Evolutionary conservation across 2,888 invertebrate species (phyloP).

Genomic region (Noctua janthina): DNA sequence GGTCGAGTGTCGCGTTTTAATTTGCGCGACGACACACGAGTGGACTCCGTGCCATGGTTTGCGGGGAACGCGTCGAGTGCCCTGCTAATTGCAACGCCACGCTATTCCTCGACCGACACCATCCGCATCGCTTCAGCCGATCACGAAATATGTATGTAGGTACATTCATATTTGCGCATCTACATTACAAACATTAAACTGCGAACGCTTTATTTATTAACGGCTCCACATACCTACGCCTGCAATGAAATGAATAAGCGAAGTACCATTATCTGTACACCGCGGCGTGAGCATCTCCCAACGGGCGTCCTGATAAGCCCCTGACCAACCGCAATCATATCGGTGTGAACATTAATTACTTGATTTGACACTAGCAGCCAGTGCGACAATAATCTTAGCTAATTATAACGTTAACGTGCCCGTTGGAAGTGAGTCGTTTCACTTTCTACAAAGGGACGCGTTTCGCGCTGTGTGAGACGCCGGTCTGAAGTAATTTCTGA

Average conservation of each 20-base stretch:
- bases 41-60: slow-evolving; percentile 84
- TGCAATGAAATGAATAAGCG: slow-evolving; percentile 73
- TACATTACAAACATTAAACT: slow-evolving; percentile 51
- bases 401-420: slow-evolving; percentile 82
- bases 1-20: slow-evolving; percentile 89
- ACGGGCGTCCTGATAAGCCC: slow-evolving; percentile 84
- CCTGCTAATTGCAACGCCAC: slow-evolving; percentile 88
- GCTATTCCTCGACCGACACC: slow-evolving; percentile 78
- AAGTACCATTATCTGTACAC: slow-evolving; percentile 75
- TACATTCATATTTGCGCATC: slow-evolving; percentile 69
- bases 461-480: slow-evolving; percentile 74
- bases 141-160: slow-evolving; percentile 71
- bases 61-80: slow-evolving; percentile 84
- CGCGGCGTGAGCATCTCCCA: slow-evolving; percentile 79
- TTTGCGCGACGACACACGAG: slow-evolving; percentile 89
- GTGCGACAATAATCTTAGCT: slow-evolving; percentile 83
- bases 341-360: slow-evolving; percentile 86
- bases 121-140: slow-evolving; percentile 72
- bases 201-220: slow-evolving; percentile 58
- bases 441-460: slow-evolving; percentile 67
- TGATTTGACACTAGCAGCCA: slow-evolving; percentile 79
- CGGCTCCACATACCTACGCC: slow-evolving; percentile 28
- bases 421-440: slow-evolving; percentile 73
- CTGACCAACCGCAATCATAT: slow-evolving; percentile 86
- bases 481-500: slow-evolving; percentile 88